Base-by-base conservation (phyloP, 2,888 invertebrate genomes). In the Criorhina ranunculi region DNA sequence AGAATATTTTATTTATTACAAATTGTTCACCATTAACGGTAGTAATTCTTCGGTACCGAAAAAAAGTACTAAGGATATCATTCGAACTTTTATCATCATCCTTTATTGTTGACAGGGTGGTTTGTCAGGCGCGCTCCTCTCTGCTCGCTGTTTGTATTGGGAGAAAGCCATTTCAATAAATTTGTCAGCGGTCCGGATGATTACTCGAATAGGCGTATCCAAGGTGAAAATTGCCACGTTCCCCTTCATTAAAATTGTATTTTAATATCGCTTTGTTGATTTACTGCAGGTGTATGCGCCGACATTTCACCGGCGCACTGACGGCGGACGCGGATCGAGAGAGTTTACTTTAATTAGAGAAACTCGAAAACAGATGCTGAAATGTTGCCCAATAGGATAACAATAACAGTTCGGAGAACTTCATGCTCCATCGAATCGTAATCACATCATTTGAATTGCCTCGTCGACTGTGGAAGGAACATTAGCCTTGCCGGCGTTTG, bases 1-100 rank as follows among this genome's bases (percentile, higher is more conserved):
- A 86, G 72, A 86, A 86, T 86, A 86, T 86, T 86, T 86, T 86
- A 86, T 86, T 86, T 86, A 86, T 86, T 86, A 86, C 86, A 86
- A 86, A 86, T 86, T 86, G 81, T 86, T 86, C 46, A 49, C 86
- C 86, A 86, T 86, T 81, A 86, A 76, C 66, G 86, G 77, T 77
- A 81, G 76, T 86, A 86, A 81, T 77, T 86, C 76, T 76, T 81
- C 19, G 44, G 19, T 17, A 53, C 44, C 44, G 15, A 37, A 64
- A 57, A 51, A 33, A 44, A 66, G 12, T n/a, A 29, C 35, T 69
- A 46, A 66, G 60, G 57, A 77, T 77, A 76, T 72, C 69, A 76
- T 76, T 86, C 70, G 80, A 86, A 86, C 85, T 86, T 81, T 76
- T 86, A 86, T 86, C 81, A 77, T 86, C 86, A 72, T 86, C 72